These are phyloP conservation scores for Pseudorectes ferrugineus DNA, from an alignment of 2,113 vertebrate genomes.

Conservation along the genomic window DNA sequence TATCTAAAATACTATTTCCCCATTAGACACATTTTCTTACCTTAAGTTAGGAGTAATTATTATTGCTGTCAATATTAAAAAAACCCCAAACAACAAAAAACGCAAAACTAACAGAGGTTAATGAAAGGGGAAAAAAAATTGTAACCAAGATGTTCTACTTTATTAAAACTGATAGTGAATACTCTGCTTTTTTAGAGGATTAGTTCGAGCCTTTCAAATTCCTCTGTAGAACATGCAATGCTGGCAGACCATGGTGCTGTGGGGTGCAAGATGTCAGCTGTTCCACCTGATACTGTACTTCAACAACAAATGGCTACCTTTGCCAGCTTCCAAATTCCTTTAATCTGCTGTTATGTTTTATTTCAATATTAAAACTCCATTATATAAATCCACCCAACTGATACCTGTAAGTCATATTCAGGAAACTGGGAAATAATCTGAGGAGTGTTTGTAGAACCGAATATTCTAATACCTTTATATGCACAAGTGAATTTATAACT, in stretches of 20 bases:
- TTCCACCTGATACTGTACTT: neutral
- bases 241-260: neutral
- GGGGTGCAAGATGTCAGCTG: neutral
- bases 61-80: neutral
- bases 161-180: neutral
- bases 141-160: neutral
- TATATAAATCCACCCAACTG: neutral
- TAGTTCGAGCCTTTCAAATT: neutral
- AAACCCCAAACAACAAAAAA: neutral
- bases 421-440: neutral
- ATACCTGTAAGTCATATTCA: neutral
- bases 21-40: neutral
- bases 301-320: neutral
- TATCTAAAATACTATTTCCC: neutral
- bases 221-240: neutral
- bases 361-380: neutral
- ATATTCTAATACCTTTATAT: neutral
- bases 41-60: neutral
- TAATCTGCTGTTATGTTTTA: neutral
- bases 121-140: neutral
- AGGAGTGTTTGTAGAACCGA: neutral
- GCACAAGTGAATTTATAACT: neutral
- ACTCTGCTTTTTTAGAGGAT: neutral
- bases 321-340: neutral
- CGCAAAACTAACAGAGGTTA: neutral